Conservation (phyloP, 1,140 invertebrate genomes). For the Oncopodura yosiiana region DNA sequence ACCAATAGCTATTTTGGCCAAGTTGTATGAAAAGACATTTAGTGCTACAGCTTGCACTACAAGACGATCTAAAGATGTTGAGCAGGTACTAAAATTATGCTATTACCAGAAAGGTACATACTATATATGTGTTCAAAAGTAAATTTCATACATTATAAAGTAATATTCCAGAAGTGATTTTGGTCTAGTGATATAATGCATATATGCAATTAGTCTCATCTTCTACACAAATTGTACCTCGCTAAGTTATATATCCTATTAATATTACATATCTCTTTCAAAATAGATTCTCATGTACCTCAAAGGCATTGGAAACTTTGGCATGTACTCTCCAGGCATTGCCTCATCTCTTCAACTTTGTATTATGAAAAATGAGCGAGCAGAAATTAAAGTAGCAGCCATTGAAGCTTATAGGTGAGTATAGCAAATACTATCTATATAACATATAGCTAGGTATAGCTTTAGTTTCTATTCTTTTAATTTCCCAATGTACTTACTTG, state of each 20-base stretch:
- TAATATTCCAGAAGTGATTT: not conserved
- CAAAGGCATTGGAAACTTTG: slow-evolving; percentile 81
- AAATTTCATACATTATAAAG: not conserved
- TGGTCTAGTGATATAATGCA: too few species aligned
- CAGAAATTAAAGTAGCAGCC: slow-evolving; percentile 55
- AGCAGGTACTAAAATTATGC: slow-evolving; percentile 8
- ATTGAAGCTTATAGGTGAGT: slow-evolving; percentile 59
- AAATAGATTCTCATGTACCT: slow-evolving; percentile 64
- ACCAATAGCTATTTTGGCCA: slow-evolving; percentile 21
- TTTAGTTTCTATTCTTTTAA: too few species aligned
- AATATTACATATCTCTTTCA: too few species aligned
- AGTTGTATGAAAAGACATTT: slow-evolving; percentile 19
- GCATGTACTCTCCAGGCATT: slow-evolving; percentile 53
- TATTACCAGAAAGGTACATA: too few species aligned
- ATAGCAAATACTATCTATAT: not conserved
- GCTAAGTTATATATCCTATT: too few species aligned
- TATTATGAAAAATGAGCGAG: slow-evolving; percentile 48
- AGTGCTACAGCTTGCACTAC: slow-evolving; percentile 16
- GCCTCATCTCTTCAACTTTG: slow-evolving; percentile 49
- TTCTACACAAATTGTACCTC: too few species aligned
- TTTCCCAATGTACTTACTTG: too few species aligned
- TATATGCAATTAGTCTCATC: too few species aligned
- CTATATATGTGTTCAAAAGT: too few species aligned
- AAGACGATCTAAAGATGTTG: slow-evolving; percentile 22
- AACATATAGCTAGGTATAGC: too few species aligned